phyloP scores from a whole-genome alignment of 2,797 vertebrate genomes.

The Eurystomus glaucurus region DNA sequence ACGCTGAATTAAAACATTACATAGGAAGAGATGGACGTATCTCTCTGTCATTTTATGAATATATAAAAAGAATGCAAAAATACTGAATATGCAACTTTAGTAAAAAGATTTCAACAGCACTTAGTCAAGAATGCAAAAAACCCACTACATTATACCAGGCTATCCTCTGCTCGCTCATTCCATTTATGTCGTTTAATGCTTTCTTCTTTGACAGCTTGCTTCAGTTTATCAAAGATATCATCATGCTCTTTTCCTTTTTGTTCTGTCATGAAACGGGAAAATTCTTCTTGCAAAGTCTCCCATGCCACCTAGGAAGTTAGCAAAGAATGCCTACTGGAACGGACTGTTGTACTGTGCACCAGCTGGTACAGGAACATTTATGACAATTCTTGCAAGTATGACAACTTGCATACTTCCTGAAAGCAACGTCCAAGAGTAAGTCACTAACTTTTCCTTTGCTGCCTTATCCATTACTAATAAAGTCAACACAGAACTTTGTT shows the following conservation, averaged over 20 bases:
- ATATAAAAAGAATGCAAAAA: not conserved
- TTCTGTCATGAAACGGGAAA: slow-evolving; percentile 97
- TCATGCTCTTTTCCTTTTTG: slow-evolving; percentile 96
- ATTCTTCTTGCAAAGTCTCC: slow-evolving; percentile 98
- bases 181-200: slow-evolving; percentile 97
- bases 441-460: not conserved
- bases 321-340: not conserved
- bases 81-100: not conserved
- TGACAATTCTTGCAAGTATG: not conserved
- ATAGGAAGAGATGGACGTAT: not conserved
- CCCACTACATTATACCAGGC: slow-evolving; percentile 87
- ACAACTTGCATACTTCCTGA: not conserved
- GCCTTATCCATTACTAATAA: not conserved
- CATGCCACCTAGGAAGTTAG: slow-evolving; percentile 91
- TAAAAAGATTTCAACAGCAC: not conserved
- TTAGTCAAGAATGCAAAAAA: not conserved
- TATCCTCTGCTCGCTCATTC: slow-evolving; percentile 97
- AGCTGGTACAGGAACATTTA: not conserved
- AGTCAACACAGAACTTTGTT: not conserved
- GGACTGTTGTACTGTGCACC: not conserved
- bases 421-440: not conserved
- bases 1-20: not conserved
- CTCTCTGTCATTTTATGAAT: not conserved
- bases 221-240: slow-evolving; percentile 98
- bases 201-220: slow-evolving; percentile 97